Evolutionary conservation across 2,113 vertebrate species (phyloP), one percentile per base, ranked within the genome.

Genomic region (Alexandromys fortis): DNA sequence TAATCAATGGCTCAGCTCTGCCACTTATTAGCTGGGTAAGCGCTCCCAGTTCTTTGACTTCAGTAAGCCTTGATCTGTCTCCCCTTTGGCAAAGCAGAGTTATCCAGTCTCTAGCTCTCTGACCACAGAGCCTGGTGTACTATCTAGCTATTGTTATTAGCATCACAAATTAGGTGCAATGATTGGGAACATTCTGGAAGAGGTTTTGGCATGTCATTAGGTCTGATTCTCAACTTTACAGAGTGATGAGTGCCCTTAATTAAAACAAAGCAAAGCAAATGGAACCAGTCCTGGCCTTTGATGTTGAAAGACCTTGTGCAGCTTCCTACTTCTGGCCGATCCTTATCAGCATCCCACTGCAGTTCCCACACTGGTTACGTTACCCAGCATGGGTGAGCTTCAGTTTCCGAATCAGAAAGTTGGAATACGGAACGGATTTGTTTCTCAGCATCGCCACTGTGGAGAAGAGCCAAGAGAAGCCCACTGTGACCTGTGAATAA

Each of bases 171-270:
- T 61, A 82, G 49, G 26, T 90, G 28, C 35, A 95, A 26, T n/a
- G 10, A 89, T 78, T 86, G 76, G n/a, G 67, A 78, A 22, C 35
- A 68, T 89, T 94, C n/a, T 79, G 38, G 67, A 92, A 76, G n/a
- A 88, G 38, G 90, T 85, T 14, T 85, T 88, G 55, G 19, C 28
- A 75, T 91, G 30, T 52, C 76, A 61, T 75, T 90, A 52, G 52
- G 76, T 93, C 52, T 91, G 87, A 89, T 49, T 92, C 82, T 79
- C 70, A 92, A 35, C 17, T 2, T 63, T 79, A 17, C 35, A 28
- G 86, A 95, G 72, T 88, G 78, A 21, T 58, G 7, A 55, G 58
- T 30, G 28, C 26, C n/a, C 33, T 67, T 73, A 79, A 95, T 91
- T 67, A 91, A 86, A 95, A 52, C 17, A 78, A 70, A 90, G n/a